phyloP scores from a whole-genome alignment of 2,888 invertebrate genomes.

The Aspidiotus rigidus region DNA sequence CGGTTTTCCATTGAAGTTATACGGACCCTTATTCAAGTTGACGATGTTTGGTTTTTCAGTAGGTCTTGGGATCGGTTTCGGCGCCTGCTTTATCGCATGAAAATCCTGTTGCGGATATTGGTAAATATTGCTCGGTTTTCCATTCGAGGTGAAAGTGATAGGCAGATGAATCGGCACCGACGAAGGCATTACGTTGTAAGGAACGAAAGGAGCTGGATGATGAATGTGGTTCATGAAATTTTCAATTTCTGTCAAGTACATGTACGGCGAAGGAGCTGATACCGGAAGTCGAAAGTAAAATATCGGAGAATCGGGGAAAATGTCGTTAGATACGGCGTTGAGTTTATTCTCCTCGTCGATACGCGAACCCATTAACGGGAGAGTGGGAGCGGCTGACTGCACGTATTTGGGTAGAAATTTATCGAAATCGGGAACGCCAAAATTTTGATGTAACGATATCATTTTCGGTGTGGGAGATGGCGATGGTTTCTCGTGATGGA shows the following conservation, averaged over 20 bases:
- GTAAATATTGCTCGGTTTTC: constrained; percentile 21
- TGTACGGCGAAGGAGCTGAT: constrained; percentile 16
- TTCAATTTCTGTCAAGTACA: constrained; percentile 13
- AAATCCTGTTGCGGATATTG: constrained; percentile 2
- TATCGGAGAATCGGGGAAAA: constrained; percentile 24
- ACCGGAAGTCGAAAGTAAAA: constrained; percentile 28
- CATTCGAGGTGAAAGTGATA: constrained; percentile 21
- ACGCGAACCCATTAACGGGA: neutral
- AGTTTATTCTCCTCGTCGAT: constrained; percentile 9
- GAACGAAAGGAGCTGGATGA: constrained; percentile 14
- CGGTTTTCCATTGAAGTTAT: constrained; percentile 68
- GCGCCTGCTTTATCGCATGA: constrained; percentile 38
- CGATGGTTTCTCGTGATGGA: too few relatives aligned
- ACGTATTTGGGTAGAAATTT: constrained; percentile 5
- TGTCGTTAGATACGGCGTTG: constrained; percentile 6
- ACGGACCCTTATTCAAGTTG: constrained; percentile 61
- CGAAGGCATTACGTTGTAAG: constrained; percentile 3
- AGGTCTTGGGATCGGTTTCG: constrained; percentile 43
- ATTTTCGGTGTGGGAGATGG: too few relatives aligned
- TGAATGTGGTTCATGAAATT: constrained; percentile 14
- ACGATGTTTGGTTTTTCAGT: constrained; percentile 52
- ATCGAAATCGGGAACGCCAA: neutral
- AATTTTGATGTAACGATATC: neutral
- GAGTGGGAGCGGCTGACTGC: neutral
- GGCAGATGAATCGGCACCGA: constrained; percentile 23